Evolutionary conservation across 2,888 invertebrate species (phyloP), one percentile per base, ranked within the genome.

Genomic region (Xestia rhomboidea): DNA sequence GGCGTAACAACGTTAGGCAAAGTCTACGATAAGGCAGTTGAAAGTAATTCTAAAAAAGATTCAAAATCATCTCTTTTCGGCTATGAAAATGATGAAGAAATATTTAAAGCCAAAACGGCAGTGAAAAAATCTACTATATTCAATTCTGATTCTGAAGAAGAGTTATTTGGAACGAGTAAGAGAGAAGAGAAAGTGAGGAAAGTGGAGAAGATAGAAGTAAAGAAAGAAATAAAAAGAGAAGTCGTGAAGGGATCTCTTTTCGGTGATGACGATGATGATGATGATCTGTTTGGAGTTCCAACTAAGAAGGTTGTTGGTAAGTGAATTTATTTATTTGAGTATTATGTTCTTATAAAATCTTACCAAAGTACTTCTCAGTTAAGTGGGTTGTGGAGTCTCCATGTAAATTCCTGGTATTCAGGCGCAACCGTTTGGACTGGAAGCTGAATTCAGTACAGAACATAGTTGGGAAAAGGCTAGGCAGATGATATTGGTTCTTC

Each of bases 101-200:
- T 94, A 82, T 88, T 96, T 41, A 91, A 88, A 86, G 91, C 87
- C 30, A 92, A 91, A 76, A 84, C 88, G n/a, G 54, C 27, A 0
- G 51, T 77, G 2, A 84, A 87, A 5, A 91, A 90, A 76, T 76
- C 87, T 10, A 88, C 88, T 27, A 90, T 95, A 38, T 94, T 95
- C 34, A 94, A 94, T 87, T 95, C 95, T 0, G 95, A 95, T 67
- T 94, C 93, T 34, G 95, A 95, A 62, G 94, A 93, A 60, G 95
- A 95, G 46, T 79, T 96, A 24, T 96, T 96, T 85, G 88, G 88
- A 21, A 68, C 51, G 1, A 74, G n/a, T 62, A 89, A 85, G 24
- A 83, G 66, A 67, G 88, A 74, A 27, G 85, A 76, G 85, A 79
- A 77, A 87, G 81, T 69, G 76, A 80, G 1, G 77, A 85, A 68